Conservation (phyloP, 2,797 vertebrate species). For the Lepidocolaptes lacrymiger region DNA sequence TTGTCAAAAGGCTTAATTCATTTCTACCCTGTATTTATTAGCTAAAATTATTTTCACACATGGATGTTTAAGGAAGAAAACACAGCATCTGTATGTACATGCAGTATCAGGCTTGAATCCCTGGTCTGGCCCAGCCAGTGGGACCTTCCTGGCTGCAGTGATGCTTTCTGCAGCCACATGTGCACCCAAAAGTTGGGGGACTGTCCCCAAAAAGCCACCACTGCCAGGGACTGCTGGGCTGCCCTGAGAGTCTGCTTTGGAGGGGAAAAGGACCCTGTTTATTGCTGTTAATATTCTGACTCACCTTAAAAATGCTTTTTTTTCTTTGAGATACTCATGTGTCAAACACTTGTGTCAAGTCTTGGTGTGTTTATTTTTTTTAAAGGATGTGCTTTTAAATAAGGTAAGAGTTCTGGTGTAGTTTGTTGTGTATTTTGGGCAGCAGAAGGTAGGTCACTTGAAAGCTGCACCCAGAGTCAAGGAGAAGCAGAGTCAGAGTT, state of each 20-base stretch:
- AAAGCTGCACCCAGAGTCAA: background rate
- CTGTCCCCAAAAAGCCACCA: background rate
- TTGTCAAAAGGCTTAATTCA: background rate
- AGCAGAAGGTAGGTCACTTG: background rate
- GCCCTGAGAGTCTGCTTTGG: background rate
- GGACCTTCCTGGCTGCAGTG: background rate
- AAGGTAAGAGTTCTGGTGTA: fast-evolving
- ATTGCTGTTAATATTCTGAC: background rate
- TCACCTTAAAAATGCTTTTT: background rate
- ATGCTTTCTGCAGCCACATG: fast-evolving
- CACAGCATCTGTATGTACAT: fast-evolving
- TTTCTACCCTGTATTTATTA: background rate
- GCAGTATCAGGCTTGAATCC: too few relatives aligned
- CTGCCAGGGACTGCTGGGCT: background rate
- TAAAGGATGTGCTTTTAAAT: background rate
- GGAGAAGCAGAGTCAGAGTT: background rate
- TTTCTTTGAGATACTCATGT: background rate
- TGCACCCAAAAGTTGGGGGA: fast-evolving
- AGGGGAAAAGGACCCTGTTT: fast-evolving
- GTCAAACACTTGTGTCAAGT: background rate
- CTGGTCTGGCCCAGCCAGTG: background rate
- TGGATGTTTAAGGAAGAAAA: background rate
- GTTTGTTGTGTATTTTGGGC: background rate
- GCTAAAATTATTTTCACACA: background rate
- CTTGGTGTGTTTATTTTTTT: too few relatives aligned